Conservation (phyloP, 37 sponge, comb jelly and placozoan genomes). For the Beroe ovata region DNA sequence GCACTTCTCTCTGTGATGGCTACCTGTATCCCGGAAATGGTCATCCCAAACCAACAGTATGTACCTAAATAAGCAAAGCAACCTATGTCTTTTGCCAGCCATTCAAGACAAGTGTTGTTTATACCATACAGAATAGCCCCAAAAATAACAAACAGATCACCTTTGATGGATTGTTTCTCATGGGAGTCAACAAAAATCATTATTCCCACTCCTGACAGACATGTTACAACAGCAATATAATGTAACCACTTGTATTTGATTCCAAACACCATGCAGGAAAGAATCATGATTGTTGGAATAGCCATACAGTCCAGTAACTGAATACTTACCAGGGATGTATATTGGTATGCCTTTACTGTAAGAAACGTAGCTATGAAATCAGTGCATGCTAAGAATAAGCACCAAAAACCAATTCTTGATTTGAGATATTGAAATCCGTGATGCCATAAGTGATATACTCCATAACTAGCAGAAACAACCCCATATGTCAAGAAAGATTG, state of each 20-base stretch:
- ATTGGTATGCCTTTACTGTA: conserved; percentile 54
- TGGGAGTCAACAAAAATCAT: conserved; percentile 66
- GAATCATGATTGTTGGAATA: conserved; percentile 63
- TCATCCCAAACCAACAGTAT: conserved; percentile 38
- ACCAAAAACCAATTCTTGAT: conserved; percentile 45
- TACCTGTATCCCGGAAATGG: conserved; percentile 44
- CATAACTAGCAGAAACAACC: not conserved
- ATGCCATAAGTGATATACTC: conserved; percentile 8
- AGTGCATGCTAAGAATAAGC: conserved; percentile 18
- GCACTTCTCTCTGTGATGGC: conserved; percentile 23
- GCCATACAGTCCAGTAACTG: conserved; percentile 37
- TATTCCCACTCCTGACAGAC: conserved; percentile 22
- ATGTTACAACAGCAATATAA: conserved; percentile 41
- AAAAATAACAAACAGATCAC: conserved; percentile 2
- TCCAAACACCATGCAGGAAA: not conserved
- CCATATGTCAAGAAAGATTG: conserved; percentile 52
- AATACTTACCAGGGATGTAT: conserved; percentile 40
- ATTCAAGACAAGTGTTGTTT: conserved; percentile 40
- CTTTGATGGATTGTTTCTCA: conserved; percentile 10
- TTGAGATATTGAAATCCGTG: not conserved
- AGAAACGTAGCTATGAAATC: conserved; percentile 52
- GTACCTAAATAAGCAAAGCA: conserved; percentile 14
- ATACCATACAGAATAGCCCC: conserved; percentile 33
- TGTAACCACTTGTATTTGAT: not conserved
- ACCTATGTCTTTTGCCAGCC: conserved; percentile 61